A percentile compares a stretch with the other conserved stretches of the same genome.
phyloP scores from a whole-genome alignment of 2,113 vertebrate genomes.

The Burhinus oedicnemus region DNA sequence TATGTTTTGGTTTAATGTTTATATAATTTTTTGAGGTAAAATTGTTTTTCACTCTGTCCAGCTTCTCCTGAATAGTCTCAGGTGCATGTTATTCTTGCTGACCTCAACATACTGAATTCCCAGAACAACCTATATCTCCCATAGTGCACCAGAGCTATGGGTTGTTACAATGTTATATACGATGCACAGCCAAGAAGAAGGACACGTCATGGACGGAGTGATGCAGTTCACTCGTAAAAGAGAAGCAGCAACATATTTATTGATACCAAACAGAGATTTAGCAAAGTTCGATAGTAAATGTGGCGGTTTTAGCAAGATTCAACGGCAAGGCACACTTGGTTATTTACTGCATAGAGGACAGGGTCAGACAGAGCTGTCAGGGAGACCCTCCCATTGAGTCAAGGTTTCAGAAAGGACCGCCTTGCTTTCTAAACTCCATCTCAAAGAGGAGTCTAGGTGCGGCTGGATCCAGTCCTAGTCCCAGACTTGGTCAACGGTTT shows the following conservation, averaged over 20 bases:
- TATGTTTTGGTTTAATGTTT: background rate
- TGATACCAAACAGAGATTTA: background rate
- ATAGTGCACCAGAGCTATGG: background rate
- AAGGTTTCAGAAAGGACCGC: background rate
- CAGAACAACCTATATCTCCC: background rate
- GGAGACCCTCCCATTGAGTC: no score
- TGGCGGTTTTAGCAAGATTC: background rate
- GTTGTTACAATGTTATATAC: background rate
- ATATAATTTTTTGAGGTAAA: background rate
- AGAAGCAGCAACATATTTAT: background rate
- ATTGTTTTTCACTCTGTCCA: background rate
- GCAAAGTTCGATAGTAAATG: background rate
- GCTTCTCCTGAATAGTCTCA: background rate
- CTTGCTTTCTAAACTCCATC: background rate
- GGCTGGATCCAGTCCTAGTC: background rate
- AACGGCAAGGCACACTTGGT: background rate
- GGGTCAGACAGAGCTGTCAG: background rate
- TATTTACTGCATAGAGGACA: background rate
- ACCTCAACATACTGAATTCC: rapidly evolving
- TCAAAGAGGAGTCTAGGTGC: background rate
- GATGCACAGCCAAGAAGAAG: background rate
- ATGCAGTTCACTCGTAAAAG: background rate
- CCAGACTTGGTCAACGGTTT: background rate
- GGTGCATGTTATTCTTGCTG: background rate
- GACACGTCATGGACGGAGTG: background rate